A percentile compares a stretch with the other conserved stretches of the same genome.
These are phyloP conservation scores for Apteryx owenii DNA, from an alignment of 2,113 vertebrate species.

Conservation along the genomic window DNA sequence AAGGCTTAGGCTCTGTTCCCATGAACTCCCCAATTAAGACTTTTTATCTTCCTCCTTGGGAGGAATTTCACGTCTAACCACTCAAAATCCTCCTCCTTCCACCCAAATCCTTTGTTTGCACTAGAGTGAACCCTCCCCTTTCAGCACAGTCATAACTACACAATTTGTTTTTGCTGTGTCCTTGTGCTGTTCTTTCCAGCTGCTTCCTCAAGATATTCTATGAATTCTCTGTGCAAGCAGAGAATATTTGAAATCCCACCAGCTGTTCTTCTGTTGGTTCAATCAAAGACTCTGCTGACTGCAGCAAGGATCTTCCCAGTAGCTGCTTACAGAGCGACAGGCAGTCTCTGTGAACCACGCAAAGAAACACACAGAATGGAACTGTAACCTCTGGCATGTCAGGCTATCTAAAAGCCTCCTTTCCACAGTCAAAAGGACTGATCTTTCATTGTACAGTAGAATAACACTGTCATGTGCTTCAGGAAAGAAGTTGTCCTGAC, in stretches of 20 bases:
- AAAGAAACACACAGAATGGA: background rate
- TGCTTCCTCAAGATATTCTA: background rate
- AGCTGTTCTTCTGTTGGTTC: background rate
- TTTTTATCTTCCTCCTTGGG: background rate
- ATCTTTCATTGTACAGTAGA: conserved; percentile 16
- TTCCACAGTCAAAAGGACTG: background rate
- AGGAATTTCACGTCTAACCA: background rate
- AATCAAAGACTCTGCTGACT: background rate
- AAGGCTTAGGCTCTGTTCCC: background rate
- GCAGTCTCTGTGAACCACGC: background rate
- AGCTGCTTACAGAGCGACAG: background rate
- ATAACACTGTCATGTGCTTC: conserved; percentile 16
- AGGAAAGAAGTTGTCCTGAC: background rate
- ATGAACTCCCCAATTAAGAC: background rate
- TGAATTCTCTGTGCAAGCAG: background rate
- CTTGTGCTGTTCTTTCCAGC: background rate
- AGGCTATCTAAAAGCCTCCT: background rate
- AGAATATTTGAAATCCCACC: background rate
- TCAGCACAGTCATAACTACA: background rate
- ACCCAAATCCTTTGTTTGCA: background rate
- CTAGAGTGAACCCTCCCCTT: background rate
- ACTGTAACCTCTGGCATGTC: background rate
- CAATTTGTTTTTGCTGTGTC: background rate
- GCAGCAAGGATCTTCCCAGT: background rate
- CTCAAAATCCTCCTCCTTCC: background rate